A percentile compares a stretch with the other conserved stretches of the same genome.
phyloP scores from a whole-genome alignment of 2,113 vertebrate species.

The Notarius quadriscutis region DNA sequence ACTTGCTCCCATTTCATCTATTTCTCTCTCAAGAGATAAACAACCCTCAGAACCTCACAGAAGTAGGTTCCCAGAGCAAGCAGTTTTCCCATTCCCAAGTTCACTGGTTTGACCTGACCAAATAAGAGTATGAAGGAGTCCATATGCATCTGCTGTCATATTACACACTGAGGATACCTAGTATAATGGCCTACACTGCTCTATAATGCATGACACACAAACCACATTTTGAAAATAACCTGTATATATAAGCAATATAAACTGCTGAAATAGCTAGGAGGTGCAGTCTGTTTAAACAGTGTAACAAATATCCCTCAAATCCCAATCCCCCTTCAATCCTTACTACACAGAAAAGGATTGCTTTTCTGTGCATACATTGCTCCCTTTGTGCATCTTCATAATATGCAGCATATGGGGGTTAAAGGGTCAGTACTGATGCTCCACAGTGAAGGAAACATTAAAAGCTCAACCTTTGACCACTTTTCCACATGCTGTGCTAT shows the following conservation, averaged over 20 bases:
- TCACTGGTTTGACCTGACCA: slow-evolving; percentile 1
- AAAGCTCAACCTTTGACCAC: neutral
- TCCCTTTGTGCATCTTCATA: slow-evolving; percentile 14
- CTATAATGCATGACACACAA: neutral
- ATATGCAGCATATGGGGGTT: slow-evolving; percentile 23
- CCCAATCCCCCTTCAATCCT: neutral
- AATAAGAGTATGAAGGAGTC: slow-evolving; percentile 5
- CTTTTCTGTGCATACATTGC: neutral
- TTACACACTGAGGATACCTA: neutral
- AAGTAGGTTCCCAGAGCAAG: slow-evolving; percentile 12
- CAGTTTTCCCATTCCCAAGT: neutral
- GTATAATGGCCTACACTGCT: neutral
- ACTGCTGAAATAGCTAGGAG: neutral
- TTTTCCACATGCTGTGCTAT: neutral
- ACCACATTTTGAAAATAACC: neutral
- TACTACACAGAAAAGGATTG: neutral
- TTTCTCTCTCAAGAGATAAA: neutral
- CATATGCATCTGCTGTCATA: slow-evolving; percentile 28
- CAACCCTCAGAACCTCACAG: slow-evolving; percentile 1
- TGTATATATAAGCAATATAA: neutral
- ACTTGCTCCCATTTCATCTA: neutral
- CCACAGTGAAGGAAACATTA: neutral
- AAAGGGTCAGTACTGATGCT: slow-evolving; percentile 23
- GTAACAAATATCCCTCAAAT: neutral
- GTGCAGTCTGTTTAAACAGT: neutral